Evolutionary conservation across 1,140 invertebrate species (phyloP).

Genomic region (Drosophila nannoptera): DNA sequence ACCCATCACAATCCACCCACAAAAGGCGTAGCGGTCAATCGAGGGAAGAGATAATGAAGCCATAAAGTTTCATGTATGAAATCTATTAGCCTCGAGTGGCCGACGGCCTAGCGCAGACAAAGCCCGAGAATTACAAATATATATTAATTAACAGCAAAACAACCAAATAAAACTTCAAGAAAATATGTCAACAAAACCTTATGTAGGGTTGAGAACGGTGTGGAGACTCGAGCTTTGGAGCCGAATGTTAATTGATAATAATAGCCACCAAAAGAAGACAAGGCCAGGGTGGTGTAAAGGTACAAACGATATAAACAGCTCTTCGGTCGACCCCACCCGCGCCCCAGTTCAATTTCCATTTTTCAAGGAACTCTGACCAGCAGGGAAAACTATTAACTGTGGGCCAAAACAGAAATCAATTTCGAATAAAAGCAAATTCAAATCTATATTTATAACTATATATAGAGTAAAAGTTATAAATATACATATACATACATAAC

Average conservation of each 20-base stretch:
- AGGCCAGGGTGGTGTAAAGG: conserved; percentile 34
- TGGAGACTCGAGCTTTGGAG: conserved; percentile 9
- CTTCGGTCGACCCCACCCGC: background rate
- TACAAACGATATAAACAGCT: conserved; percentile 9
- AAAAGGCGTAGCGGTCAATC: background rate
- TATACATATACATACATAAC: conserved; percentile 1
- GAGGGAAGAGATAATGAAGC: conserved; percentile 35
- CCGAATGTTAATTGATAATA: conserved; percentile 53
- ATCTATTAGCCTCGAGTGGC: conserved; percentile 36
- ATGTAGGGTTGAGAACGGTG: background rate
- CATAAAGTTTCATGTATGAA: conserved; percentile 27
- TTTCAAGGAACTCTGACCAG: conserved; percentile 13
- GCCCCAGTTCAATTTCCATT: conserved; percentile 43
- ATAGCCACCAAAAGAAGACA: conserved; percentile 46
- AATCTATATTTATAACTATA: conserved; percentile 65
- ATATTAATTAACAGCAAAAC: conserved; percentile 53
- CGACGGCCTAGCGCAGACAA: background rate
- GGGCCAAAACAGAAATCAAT: conserved; percentile 56
- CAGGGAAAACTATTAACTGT: conserved; percentile 44
- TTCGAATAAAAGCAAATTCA: conserved; percentile 57
- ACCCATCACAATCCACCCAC: background rate
- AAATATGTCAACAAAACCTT: conserved; percentile 50
- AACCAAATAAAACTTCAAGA: conserved; percentile 12
- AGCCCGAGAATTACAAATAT: conserved; percentile 50
- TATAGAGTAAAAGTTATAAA: conserved; percentile 40